Percentiles rank a stretch among this genome's conserved stretches.
Evolutionary conservation across 1,140 invertebrate genomes (phyloP).

Genomic region (Nylanderia fulva): DNA sequence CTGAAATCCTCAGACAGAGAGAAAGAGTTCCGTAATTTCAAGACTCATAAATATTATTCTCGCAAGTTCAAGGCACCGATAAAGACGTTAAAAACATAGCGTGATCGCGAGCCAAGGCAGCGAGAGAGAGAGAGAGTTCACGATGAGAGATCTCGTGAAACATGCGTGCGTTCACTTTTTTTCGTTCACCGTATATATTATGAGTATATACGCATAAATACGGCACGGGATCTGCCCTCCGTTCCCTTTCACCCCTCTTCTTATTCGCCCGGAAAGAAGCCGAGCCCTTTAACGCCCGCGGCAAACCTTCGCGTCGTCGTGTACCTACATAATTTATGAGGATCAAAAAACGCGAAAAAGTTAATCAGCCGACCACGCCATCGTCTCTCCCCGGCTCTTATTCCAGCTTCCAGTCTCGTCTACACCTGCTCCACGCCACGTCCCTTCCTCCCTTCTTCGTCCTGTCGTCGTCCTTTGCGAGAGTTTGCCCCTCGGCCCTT

Average conservation of each 20-base stretch:
- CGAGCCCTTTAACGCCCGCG: conserved; percentile 59
- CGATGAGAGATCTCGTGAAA: conserved; percentile 35
- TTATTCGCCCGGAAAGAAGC: conserved; percentile 30
- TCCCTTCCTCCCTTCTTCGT: not conserved
- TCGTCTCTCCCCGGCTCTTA: not conserved
- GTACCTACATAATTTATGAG: conserved; percentile 69
- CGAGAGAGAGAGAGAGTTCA: no score
- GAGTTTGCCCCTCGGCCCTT: conserved; percentile 53
- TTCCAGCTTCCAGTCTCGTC: conserved; percentile 48
- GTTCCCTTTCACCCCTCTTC: not conserved
- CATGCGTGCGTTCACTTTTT: conserved; percentile 24
- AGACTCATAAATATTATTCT: conserved; percentile 15
- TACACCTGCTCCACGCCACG: conserved; percentile 45
- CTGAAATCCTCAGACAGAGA: no score
- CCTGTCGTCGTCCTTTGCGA: conserved; percentile 33
- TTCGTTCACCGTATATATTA: conserved; percentile 14
- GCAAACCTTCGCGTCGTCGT: conserved; percentile 53
- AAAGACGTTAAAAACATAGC: conserved; percentile 35
- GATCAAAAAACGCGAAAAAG: conserved; percentile 72
- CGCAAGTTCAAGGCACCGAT: not conserved
- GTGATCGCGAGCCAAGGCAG: conserved; percentile 7
- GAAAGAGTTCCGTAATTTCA: no score
- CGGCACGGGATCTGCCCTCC: no score
- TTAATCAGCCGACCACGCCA: conserved; percentile 66
- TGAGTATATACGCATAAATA: not conserved